These are phyloP conservation scores for Tinamus guttatus DNA, from an alignment of 2,113 vertebrate genomes.

Conservation along the genomic window DNA sequence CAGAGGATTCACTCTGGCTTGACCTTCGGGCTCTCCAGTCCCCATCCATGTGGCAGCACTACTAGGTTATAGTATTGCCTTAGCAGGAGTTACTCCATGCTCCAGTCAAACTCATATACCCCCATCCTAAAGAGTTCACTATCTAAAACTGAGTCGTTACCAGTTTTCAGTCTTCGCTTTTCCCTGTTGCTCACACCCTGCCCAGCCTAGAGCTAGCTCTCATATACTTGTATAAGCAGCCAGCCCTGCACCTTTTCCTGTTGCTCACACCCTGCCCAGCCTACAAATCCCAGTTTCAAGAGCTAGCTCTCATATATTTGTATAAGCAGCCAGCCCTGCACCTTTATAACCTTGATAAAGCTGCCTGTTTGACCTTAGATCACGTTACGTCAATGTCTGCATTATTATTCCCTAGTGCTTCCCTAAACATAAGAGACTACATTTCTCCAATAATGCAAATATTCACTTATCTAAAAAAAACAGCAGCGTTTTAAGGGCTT, in stretches of 20 bases:
- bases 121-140: not conserved
- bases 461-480: not conserved
- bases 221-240: not conserved
- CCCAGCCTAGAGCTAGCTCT: not conserved
- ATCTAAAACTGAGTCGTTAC: not conserved
- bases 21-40: not conserved
- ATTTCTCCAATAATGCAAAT: conserved; percentile 10
- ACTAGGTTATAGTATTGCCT: not conserved
- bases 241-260: not conserved
- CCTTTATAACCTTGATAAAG: not conserved
- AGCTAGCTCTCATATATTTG: not conserved
- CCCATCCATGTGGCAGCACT: not conserved
- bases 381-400: not conserved
- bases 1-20: not conserved
- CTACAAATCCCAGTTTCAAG: not conserved
- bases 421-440: not conserved
- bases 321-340: not conserved
- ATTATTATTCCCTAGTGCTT: conserved; percentile 3
- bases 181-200: not conserved
- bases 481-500: not conserved
- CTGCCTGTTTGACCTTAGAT: not conserved
- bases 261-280: not conserved
- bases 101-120: not conserved
- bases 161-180: not conserved
- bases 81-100: not conserved